Evolutionary conservation across 2,888 invertebrate species (phyloP).

Genomic region (Tenthredo notha): DNA sequence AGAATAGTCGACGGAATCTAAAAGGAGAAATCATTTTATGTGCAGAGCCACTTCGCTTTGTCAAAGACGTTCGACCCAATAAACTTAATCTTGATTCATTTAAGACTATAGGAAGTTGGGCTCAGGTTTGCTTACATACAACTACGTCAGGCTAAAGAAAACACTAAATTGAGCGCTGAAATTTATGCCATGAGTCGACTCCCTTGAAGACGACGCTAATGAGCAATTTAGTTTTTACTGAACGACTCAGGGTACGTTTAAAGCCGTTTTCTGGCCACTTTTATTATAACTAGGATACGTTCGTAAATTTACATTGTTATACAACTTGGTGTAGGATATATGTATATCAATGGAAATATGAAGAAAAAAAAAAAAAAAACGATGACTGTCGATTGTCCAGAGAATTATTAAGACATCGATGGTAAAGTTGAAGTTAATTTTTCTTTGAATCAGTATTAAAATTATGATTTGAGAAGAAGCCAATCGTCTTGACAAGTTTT

Average conservation of each 20-base stretch:
- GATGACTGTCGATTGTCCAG: too few species aligned
- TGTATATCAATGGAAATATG: not conserved
- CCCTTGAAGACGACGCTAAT: slow-evolving; percentile 16
- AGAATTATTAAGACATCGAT: slow-evolving; percentile 9
- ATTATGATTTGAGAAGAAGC: not conserved
- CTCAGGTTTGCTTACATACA: slow-evolving; percentile 8
- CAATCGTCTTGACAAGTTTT: not conserved
- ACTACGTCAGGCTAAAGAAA: slow-evolving; percentile 6
- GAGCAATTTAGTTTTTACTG: slow-evolving; percentile 40
- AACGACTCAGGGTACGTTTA: not conserved
- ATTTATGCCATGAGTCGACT: slow-evolving; percentile 30
- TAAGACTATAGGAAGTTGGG: not conserved
- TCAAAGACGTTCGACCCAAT: slow-evolving; percentile 32
- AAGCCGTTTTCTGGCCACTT: slow-evolving; percentile 14
- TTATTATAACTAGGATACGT: slow-evolving; percentile 1
- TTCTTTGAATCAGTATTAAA: slow-evolving; percentile 2
- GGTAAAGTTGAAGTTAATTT: not conserved
- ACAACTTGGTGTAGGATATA: not conserved
- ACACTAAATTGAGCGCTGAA: slow-evolving; percentile 25
- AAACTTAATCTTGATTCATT: slow-evolving; percentile 32
- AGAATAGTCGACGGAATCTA: slow-evolving; percentile 5
- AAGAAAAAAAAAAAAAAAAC: too few species aligned
- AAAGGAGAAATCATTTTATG: not conserved
- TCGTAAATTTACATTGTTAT: not conserved
- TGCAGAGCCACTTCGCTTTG: slow-evolving; percentile 14